These are phyloP conservation scores for Zygogramma bicolorata DNA, from an alignment of 2,888 invertebrate genomes.

Conservation along the genomic window DNA sequence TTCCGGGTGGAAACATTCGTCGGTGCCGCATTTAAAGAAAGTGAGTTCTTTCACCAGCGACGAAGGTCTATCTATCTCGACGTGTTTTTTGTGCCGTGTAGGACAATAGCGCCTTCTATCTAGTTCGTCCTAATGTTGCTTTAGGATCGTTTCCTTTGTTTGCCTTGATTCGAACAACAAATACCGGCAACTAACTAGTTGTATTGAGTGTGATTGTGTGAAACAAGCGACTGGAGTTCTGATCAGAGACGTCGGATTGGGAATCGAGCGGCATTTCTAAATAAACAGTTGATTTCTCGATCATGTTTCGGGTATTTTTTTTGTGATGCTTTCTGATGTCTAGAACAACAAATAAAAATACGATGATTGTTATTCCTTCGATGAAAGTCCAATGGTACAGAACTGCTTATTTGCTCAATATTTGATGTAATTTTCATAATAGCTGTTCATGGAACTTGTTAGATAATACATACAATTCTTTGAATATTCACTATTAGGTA, in stretches of 20 bases:
- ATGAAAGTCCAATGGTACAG: too few species aligned
- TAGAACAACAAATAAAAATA: background rate
- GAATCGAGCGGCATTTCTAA: background rate
- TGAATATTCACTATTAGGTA: too few species aligned
- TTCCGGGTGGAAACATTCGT: background rate
- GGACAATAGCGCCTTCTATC: slow-evolving; percentile 9
- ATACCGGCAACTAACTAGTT: slow-evolving; percentile 4
- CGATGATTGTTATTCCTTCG: too few species aligned
- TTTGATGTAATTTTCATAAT: too few species aligned
- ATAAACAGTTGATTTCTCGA: too few species aligned
- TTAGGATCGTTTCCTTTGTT: slow-evolving; percentile 10
- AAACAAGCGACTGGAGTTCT: background rate
- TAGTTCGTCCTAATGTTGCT: slow-evolving; percentile 1
- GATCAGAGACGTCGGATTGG: background rate
- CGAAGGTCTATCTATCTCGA: slow-evolving; percentile 12
- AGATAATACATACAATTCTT: too few species aligned
- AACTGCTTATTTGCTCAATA: too few species aligned
- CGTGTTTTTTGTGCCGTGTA: slow-evolving; percentile 2
- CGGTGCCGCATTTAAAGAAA: background rate
- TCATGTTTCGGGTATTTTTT: too few species aligned
- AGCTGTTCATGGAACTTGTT: too few species aligned
- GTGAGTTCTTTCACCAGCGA: background rate
- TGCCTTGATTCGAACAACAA: slow-evolving; percentile 5
- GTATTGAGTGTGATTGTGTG: slow-evolving; percentile 1
- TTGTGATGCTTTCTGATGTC: too few species aligned